Percentiles rank a stretch among this genome's conserved stretches.
These are phyloP conservation scores for Hyles euphorbiae DNA, from an alignment of 1,140 invertebrate species.

Conservation along the genomic window DNA sequence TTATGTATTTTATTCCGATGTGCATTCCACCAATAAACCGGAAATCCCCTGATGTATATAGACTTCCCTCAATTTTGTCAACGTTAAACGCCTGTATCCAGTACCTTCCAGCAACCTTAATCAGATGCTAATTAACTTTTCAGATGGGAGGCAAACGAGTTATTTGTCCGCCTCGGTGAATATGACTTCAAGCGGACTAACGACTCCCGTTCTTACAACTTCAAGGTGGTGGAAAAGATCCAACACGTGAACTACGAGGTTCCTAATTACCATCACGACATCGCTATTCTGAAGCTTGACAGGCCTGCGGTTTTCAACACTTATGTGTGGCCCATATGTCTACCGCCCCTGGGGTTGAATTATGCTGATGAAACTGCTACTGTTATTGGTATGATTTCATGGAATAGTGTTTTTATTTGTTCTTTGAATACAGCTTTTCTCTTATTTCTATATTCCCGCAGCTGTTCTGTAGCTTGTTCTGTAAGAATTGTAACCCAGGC, in stretches of 20 bases:
- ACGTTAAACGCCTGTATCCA: too few relatives aligned
- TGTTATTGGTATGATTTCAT: slow-evolving; percentile 78
- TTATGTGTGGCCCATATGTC: slow-evolving; percentile 90
- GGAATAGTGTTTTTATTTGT: too few relatives aligned
- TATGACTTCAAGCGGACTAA: slow-evolving; percentile 82
- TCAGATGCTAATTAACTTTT: slow-evolving; percentile 8
- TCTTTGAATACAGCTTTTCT: too few relatives aligned
- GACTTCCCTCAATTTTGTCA: too few relatives aligned
- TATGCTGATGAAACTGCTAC: slow-evolving; percentile 81
- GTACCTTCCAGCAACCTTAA: too few relatives aligned
- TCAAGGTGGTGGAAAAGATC: slow-evolving; percentile 78
- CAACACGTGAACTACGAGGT: slow-evolving; percentile 80
- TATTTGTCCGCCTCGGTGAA: slow-evolving; percentile 86
- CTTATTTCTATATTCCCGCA: too few relatives aligned
- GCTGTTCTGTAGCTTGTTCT: too few relatives aligned
- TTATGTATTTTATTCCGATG: too few relatives aligned
- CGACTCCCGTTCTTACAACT: slow-evolving; percentile 81
- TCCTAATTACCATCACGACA: slow-evolving; percentile 84
- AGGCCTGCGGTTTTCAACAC: slow-evolving; percentile 82
- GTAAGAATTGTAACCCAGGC: too few relatives aligned
- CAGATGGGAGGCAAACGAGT: slow-evolving; percentile 78
- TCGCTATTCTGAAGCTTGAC: slow-evolving; percentile 85
- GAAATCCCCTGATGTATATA: too few relatives aligned
- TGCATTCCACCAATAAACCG: too few relatives aligned
- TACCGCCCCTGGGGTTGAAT: slow-evolving; percentile 80